Conservation (phyloP, 2,113 vertebrate genomes). For the Semnornis frantzii region DNA sequence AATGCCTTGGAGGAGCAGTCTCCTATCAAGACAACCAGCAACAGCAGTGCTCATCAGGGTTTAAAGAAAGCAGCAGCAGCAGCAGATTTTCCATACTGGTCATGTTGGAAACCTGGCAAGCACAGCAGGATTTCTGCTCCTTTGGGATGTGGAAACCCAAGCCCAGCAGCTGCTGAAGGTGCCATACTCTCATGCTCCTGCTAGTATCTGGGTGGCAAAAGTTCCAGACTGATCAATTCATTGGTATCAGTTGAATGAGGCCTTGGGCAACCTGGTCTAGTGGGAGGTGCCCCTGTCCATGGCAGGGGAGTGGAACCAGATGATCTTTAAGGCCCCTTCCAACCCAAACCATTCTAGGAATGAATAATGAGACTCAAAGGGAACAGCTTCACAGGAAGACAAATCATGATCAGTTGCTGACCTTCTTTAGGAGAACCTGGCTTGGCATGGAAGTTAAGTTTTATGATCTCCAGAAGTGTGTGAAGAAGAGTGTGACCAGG, state of each 20-base stretch:
- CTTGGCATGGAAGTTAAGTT: no score
- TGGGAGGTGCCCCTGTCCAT: no score
- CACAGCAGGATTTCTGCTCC: background rate
- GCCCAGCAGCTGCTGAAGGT: background rate
- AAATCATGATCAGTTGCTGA: background rate
- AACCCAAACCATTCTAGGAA: no score
- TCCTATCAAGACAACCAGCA: no score
- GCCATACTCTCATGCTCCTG: background rate
- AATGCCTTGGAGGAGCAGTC: no score
- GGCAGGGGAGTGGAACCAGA: no score
- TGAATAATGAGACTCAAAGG: background rate
- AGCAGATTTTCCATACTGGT: background rate
- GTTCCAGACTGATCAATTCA: background rate
- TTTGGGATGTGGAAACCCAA: background rate
- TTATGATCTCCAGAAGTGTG: no score
- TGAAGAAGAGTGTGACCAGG: no score
- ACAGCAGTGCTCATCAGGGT: background rate
- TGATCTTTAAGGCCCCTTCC: no score
- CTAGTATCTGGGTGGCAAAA: no score
- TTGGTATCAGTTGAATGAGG: background rate
- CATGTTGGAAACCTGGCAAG: background rate
- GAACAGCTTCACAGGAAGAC: background rate
- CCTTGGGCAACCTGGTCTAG: no score
- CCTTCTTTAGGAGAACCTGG: no score
- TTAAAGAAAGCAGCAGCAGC: rapidly evolving